Evolutionary conservation across 2,797 vertebrate species (phyloP), one percentile per base, ranked within the genome.

Genomic region (Acropternis orthonyx): DNA sequence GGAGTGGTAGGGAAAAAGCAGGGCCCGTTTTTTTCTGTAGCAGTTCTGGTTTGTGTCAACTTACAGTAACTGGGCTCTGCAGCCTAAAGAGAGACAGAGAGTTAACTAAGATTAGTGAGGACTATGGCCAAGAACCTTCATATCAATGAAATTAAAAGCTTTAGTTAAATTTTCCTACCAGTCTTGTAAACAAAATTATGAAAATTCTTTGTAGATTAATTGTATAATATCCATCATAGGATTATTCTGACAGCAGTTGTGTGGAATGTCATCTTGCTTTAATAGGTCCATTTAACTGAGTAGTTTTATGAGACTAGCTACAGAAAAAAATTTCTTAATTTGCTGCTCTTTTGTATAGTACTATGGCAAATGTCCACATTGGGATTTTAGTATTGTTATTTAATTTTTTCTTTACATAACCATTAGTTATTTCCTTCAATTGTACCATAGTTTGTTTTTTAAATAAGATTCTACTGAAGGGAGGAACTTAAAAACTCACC

Each of bases 381-480:
- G 55, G 72, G 59, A 48, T 95, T 92, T 89, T 77, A 84, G 79
- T 84, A 94, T 89, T 95, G 94, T 96, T 96, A 91, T 85, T 96
- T 93, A 80, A 74, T 95, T 93, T 89, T 91, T 95, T 96, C 96
- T 97, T 93, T 92, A 91, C 87, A 95, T 95, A 97, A 95, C 85
- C 92, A 90, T 95, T 96, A 97, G 92, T 92, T 97, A 94, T 94
- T 97, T 97, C 97, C 96, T 96, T 94, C 93, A 94, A 97, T 97
- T 97, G 97, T 97, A 82, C 76, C 72, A 77, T 55, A 83, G 88
- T 94, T 96, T 95, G 82, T 94, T 95, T 96, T 96, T 95, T 41
- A 89, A 96, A 90, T 94, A 89, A 88, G 80, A 95, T 94, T 96
- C 91, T 96, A 78, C 93, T 93, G 89, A 84, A 87, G 89, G 83